Conservation (phyloP, 2,888 invertebrate species). For the Aromia moschata region DNA sequence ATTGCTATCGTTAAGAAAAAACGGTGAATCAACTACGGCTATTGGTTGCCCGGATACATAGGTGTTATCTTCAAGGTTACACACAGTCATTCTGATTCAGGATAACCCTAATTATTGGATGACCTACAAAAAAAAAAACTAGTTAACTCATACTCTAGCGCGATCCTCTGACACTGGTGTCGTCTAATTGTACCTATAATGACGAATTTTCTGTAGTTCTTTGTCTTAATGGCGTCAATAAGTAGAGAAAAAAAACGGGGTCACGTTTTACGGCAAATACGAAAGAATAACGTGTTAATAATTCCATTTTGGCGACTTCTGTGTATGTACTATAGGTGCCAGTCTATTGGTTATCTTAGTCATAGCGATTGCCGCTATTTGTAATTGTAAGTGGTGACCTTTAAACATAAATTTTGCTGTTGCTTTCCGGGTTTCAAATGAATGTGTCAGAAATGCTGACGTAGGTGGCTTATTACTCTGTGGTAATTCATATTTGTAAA, state of each 20-base stretch:
- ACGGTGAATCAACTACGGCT: too few relatives aligned
- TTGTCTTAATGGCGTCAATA: not conserved
- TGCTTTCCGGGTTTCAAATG: conserved; percentile 6
- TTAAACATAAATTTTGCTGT: conserved; percentile 4
- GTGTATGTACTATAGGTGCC: conserved; percentile 11
- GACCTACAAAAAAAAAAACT: not conserved
- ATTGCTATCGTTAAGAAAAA: too few relatives aligned
- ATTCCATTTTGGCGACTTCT: conserved; percentile 5
- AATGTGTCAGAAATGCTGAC: not conserved
- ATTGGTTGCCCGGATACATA: too few relatives aligned
- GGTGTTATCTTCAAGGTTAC: too few relatives aligned
- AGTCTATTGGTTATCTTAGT: not conserved
- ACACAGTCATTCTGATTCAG: not conserved
- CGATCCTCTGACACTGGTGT: too few relatives aligned
- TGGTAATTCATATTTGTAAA: too few relatives aligned
- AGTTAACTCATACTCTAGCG: not conserved
- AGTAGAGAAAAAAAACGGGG: conserved; percentile 2
- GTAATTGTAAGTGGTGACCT: conserved; percentile 14
- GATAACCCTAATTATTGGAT: not conserved
- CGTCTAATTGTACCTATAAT: too few relatives aligned
- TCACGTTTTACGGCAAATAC: conserved; percentile 13
- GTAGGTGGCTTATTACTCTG: not conserved
- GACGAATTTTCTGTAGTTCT: not conserved
- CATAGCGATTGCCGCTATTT: conserved; percentile 4
- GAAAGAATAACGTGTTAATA: conserved; percentile 15